Evolutionary conservation across 1,140 invertebrate species (phyloP).

Genomic region (Pogonomyrmex barbatus): DNA sequence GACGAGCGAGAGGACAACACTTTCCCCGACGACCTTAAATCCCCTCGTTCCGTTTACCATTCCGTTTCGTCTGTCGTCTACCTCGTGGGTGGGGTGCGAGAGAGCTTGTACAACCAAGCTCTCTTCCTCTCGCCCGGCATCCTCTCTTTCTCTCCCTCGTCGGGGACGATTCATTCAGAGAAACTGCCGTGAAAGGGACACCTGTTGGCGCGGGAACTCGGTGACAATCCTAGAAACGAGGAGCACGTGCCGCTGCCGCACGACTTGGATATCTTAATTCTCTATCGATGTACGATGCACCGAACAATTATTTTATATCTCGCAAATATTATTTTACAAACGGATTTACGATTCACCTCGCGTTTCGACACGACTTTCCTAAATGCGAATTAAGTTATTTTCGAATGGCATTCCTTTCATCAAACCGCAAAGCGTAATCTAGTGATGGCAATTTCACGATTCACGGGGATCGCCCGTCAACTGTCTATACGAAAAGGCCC

Average conservation of each 20-base stretch:
- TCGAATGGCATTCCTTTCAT: constrained; percentile 1
- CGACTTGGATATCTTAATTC: constrained; percentile 24
- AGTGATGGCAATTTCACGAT: constrained; percentile 34
- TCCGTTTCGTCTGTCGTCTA: constrained; percentile 85
- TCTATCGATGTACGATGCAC: not conserved
- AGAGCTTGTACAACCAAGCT: constrained; percentile 82
- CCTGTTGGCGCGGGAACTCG: constrained; percentile 84
- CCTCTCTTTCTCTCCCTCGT: constrained; percentile 71
- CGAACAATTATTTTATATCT: not conserved
- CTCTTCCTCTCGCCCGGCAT: constrained; percentile 74
- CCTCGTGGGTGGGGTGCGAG: constrained; percentile 82
- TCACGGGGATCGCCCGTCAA: constrained; percentile 39
- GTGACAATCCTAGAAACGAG: constrained; percentile 84
- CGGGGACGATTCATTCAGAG: constrained; percentile 86
- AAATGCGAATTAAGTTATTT: constrained; percentile 28
- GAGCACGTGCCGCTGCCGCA: constrained; percentile 68
- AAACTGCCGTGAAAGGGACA: constrained; percentile 87
- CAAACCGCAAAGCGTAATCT: constrained; percentile 34
- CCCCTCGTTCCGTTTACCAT: constrained; percentile 86
- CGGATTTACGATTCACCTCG: not conserved
- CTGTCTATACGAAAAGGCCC: constrained; percentile 37
- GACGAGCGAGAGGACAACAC: constrained; percentile 64
- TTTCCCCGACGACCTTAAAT: constrained; percentile 76
- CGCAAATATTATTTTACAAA: constrained; percentile 19
- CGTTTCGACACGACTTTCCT: not conserved